phyloP scores from a whole-genome alignment of 1,140 invertebrate species.

The Micrasema minimum region DNA sequence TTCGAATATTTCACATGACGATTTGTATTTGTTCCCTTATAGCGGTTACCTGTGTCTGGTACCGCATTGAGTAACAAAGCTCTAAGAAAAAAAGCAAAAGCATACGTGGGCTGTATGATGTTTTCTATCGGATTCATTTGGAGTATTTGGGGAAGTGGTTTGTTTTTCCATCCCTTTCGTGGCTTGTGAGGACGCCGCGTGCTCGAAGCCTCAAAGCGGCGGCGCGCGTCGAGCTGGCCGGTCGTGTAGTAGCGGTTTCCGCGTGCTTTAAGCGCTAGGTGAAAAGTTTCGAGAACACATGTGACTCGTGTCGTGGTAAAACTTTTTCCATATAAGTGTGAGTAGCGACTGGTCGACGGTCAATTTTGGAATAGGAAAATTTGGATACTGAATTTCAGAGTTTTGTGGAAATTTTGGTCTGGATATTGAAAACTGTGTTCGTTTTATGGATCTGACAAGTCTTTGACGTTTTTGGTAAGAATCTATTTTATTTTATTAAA shows the following conservation, averaged over 20 bases:
- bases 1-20: not conserved
- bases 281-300: constrained; percentile 29
- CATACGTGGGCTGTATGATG: not conserved
- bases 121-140: not conserved
- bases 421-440: too few species aligned
- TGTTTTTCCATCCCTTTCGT: not conserved
- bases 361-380: not conserved
- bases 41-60: constrained; percentile 26
- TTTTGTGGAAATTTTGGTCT: too few species aligned
- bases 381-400: not conserved
- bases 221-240: constrained; percentile 45
- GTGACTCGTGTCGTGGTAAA: constrained; percentile 24
- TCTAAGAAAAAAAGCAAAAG: not conserved
- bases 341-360: constrained; percentile 2
- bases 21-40: constrained; percentile 27
- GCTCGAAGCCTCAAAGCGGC: constrained; percentile 38
- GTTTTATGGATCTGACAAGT: too few species aligned
- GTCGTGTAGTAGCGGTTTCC: constrained; percentile 27
- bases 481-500: too few species aligned
- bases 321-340: constrained; percentile 19
- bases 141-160: not conserved
- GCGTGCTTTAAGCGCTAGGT: not conserved
- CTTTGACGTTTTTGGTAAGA: too few species aligned
- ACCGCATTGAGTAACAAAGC: not conserved
- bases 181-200: constrained; percentile 13